Conservation (phyloP, 2,888 invertebrate genomes). For the Nasonovia ribisnigri region DNA sequence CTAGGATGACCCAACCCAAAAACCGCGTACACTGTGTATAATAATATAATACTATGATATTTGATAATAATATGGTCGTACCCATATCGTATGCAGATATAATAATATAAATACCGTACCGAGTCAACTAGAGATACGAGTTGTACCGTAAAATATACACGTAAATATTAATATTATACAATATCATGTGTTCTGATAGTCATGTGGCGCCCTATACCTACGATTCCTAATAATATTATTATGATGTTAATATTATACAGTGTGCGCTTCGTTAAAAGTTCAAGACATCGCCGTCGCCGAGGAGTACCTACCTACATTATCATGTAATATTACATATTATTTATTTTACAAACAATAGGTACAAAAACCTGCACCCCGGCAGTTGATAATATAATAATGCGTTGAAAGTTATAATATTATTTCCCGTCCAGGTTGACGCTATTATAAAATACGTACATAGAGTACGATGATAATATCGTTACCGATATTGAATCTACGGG, state of each 20-base stretch:
- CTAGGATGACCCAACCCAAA: conserved; percentile 50
- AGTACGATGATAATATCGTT: background rate
- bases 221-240: background rate
- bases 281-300: background rate
- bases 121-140: conserved; percentile 16
- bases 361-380: background rate
- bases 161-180: conserved; percentile 6
- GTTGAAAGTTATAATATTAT: background rate
- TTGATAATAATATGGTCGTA: background rate
- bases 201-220: background rate
- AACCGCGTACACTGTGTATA: background rate
- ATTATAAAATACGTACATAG: background rate
- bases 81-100: background rate
- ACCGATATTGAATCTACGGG: too few species aligned
- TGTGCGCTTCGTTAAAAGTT: background rate
- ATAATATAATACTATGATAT: background rate
- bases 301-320: background rate
- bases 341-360: background rate
- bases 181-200: background rate
- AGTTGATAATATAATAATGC: background rate
- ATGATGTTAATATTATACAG: conserved; percentile 2
- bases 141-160: background rate
- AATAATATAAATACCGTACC: background rate
- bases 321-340: background rate
- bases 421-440: background rate